Conservation (phyloP, 2,888 invertebrate species). For the Drosophila fulvimacula region DNA sequence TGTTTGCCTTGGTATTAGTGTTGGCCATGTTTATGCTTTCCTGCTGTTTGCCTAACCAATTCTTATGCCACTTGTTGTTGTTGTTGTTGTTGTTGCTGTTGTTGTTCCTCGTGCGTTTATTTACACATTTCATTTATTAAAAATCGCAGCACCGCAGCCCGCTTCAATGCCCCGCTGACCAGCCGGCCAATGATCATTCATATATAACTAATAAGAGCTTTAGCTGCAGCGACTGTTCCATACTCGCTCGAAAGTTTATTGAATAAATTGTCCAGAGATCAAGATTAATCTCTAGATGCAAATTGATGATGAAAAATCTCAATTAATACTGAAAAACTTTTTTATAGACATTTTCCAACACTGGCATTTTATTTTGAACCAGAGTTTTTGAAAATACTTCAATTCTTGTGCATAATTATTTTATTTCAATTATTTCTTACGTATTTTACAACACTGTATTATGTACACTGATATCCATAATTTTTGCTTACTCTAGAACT, state of each 20-base stretch:
- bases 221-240: neutral
- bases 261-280: too few species aligned
- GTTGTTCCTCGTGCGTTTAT: slow-evolving; percentile 53
- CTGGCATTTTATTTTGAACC: too few species aligned
- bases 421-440: too few species aligned
- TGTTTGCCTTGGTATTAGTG: slow-evolving; percentile 72
- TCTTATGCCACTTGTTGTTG: slow-evolving; percentile 42
- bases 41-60: slow-evolving; percentile 78
- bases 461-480: too few species aligned
- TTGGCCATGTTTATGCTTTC: slow-evolving; percentile 75
- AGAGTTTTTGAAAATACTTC: too few species aligned
- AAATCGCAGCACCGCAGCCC: slow-evolving; percentile 48
- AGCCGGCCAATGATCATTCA: slow-evolving; percentile 47
- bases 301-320: too few species aligned
- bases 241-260: too few species aligned
- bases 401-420: too few species aligned
- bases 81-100: slow-evolving; percentile 1
- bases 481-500: too few species aligned
- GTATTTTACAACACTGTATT: too few species aligned
- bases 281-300: neutral
- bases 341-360: too few species aligned
- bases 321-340: too few species aligned
- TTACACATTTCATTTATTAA: slow-evolving; percentile 79
- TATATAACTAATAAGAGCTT: slow-evolving; percentile 52
- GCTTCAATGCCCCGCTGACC: neutral